Evolutionary conservation across 1,140 invertebrate genomes (phyloP).

Genomic region (Hypsibius dujardini): DNA sequence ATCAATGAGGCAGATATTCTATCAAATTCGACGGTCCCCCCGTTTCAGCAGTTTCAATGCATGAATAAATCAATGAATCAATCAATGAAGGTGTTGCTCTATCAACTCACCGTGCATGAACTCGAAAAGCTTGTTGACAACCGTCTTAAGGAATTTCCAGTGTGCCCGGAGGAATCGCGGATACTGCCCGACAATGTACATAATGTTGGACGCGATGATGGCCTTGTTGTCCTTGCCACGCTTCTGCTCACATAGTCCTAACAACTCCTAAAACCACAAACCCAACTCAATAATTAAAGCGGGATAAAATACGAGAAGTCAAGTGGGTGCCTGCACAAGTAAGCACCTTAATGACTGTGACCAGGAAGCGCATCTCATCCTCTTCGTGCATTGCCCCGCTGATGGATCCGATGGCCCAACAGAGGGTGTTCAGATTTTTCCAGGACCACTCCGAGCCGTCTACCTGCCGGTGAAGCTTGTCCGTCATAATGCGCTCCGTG

Average conservation of each 20-base stretch:
- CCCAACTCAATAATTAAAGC: too few relatives aligned
- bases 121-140: constrained; percentile 99
- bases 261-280: constrained; percentile 47
- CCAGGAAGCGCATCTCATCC: constrained; percentile 95
- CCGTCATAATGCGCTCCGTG: constrained; percentile 96
- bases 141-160: constrained; percentile 99
- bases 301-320: neutral
- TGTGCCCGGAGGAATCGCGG: constrained; percentile 94
- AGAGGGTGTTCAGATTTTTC: constrained; percentile 97
- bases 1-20: constrained; percentile 16
- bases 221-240: constrained; percentile 99
- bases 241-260: constrained; percentile 96
- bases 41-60: too few relatives aligned
- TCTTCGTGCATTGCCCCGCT: constrained; percentile 97
- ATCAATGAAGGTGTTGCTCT: too few relatives aligned
- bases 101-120: constrained; percentile 93
- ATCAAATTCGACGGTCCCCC: too few relatives aligned
- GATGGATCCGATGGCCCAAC: constrained; percentile 99
- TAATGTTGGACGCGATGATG: constrained; percentile 98
- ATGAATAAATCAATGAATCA: too few relatives aligned
- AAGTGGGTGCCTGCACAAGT: neutral
- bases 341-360: constrained; percentile 78
- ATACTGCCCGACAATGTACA: constrained; percentile 99
- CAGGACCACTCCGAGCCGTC: constrained; percentile 98
- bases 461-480: constrained; percentile 95